These are phyloP conservation scores for Oreochromis grahami DNA, from an alignment of 2,797 vertebrate species.

Conservation along the genomic window DNA sequence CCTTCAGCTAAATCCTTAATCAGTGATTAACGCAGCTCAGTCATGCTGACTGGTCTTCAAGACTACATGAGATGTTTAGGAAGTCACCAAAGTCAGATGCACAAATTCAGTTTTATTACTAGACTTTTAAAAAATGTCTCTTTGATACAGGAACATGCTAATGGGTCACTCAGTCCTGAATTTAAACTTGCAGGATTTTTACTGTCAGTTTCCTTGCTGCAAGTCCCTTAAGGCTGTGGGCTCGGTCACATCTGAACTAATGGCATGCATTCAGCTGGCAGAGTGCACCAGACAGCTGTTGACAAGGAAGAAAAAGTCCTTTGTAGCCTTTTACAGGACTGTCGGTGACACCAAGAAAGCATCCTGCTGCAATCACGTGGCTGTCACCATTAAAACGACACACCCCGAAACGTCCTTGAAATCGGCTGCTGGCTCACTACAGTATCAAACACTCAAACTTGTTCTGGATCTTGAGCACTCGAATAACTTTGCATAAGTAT, in stretches of 20 bases:
- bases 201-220: not conserved
- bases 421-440: not conserved
- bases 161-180: not conserved
- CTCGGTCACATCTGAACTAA: not conserved
- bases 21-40: not conserved
- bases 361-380: constrained; percentile 3
- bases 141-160: not conserved
- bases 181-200: not conserved
- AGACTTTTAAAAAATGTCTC: not conserved
- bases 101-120: not conserved
- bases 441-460: not conserved
- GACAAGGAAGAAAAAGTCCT: constrained; percentile 26
- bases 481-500: not conserved
- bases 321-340: constrained; percentile 31
- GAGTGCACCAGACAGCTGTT: constrained; percentile 20
- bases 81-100: not conserved
- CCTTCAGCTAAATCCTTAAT: not conserved
- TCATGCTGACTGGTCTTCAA: not conserved
- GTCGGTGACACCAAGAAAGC: constrained; percentile 5
- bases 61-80: not conserved
- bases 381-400: constrained; percentile 12
- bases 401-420: constrained; percentile 2
- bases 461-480: not conserved
- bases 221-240: not conserved
- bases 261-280: constrained; percentile 9